These are phyloP conservation scores for Psittacula cyanocephala DNA, from an alignment of 2,113 vertebrate species.

Conservation along the genomic window DNA sequence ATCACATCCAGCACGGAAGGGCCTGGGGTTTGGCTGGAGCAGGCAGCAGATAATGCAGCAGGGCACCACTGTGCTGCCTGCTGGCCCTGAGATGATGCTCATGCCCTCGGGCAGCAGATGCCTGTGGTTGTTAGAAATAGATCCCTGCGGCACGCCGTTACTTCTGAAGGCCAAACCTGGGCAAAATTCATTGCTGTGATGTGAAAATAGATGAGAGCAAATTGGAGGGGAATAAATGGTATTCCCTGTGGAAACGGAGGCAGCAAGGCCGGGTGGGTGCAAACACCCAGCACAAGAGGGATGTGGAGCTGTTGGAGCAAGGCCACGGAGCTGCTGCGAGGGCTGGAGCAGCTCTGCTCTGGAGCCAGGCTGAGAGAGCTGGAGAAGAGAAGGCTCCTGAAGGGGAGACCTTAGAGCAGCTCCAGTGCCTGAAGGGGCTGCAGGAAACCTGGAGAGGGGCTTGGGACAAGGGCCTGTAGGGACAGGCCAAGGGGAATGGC, in stretches of 20 bases:
- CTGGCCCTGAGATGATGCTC: background rate
- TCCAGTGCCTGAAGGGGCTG: no score
- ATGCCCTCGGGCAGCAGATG: background rate
- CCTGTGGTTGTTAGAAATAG: background rate
- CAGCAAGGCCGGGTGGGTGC: accelerated
- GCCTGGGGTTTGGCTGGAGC: background rate
- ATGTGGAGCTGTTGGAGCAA: background rate
- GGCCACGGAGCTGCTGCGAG: accelerated
- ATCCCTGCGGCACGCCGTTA: accelerated
- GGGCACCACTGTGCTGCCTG: accelerated
- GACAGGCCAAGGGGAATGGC: background rate
- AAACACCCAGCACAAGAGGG: background rate
- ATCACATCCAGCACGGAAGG: accelerated
- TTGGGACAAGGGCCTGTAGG: no score
- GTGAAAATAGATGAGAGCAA: background rate
- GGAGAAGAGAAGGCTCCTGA: no score
- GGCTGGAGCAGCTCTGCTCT: background rate
- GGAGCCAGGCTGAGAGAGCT: background rate
- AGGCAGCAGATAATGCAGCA: accelerated
- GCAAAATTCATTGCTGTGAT: background rate
- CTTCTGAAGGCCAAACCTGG: background rate
- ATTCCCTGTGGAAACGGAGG: accelerated
- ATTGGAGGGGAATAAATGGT: accelerated
- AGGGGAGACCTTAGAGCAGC: no score
- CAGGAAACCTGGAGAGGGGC: no score